A percentile compares a stretch with the other conserved stretches of the same genome.
Conservation (phyloP, 2,888 invertebrate species). For the Gastracanthus pulcherrimus region DNA sequence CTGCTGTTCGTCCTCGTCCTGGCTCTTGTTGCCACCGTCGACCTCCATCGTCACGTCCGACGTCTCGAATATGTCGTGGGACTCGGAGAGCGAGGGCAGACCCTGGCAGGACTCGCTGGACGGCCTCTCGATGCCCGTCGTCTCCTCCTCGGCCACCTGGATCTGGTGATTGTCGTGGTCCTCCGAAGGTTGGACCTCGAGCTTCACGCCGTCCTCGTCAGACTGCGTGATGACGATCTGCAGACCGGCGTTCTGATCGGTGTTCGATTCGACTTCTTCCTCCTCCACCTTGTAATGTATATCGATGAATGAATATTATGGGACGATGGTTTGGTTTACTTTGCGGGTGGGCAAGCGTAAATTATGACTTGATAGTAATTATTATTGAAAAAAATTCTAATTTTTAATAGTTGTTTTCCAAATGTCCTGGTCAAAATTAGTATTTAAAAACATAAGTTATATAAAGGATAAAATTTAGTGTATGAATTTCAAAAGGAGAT, state of each 20-base stretch:
- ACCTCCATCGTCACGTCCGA: conserved; percentile 57
- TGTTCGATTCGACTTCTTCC: conserved; percentile 52
- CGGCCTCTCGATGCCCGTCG: conserved; percentile 11
- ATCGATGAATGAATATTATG: too few species aligned
- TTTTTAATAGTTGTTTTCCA: too few species aligned
- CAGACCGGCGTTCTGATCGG: conserved; percentile 44
- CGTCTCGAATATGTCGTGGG: conserved; percentile 56
- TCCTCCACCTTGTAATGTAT: too few species aligned
- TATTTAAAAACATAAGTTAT: background rate
- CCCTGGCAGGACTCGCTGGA: conserved; percentile 39
- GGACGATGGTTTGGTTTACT: too few species aligned
- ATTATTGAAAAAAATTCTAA: too few species aligned
- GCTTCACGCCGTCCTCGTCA: conserved; percentile 51
- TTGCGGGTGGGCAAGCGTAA: too few species aligned
- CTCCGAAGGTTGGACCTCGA: conserved; percentile 58
- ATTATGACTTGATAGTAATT: too few species aligned
- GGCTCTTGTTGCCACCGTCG: conserved; percentile 57
- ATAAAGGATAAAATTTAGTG: background rate
- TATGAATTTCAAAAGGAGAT: background rate
- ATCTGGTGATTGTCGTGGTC: conserved; percentile 12
- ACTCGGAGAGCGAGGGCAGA: conserved; percentile 8
- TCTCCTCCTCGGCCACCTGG: conserved; percentile 8
- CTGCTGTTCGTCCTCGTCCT: too few species aligned
- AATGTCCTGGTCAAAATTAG: background rate
- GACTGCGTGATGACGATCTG: conserved; percentile 50